Conservation (phyloP, 1,140 invertebrate species). For the Parasteatoda tepidariorum region DNA sequence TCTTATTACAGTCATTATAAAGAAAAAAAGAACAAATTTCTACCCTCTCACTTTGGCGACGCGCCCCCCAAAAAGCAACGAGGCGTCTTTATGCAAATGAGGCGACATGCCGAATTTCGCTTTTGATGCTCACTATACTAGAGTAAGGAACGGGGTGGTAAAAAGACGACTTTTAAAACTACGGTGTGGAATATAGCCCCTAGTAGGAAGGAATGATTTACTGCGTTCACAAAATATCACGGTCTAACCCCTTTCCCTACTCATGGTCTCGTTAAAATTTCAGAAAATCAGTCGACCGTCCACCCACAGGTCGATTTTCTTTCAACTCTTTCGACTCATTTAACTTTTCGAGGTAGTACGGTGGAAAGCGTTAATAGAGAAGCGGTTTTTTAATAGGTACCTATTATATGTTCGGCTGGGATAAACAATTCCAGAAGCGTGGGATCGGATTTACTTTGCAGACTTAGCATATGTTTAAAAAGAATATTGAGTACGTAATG, state of each 20-base stretch:
- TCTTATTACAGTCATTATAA: no score
- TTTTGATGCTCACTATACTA: conserved; percentile 2
- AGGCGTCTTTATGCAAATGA: conserved; percentile 48
- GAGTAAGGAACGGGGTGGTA: conserved; percentile 12
- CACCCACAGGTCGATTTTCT: conserved; percentile 50
- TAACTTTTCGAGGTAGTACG: conserved; percentile 25
- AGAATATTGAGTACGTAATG: no score
- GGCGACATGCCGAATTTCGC: conserved; percentile 28
- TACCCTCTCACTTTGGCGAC: not conserved
- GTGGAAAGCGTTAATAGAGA: conserved; percentile 3
- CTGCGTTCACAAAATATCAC: not conserved
- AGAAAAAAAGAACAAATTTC: no score
- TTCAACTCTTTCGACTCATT: conserved; percentile 51
- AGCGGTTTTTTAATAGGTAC: conserved; percentile 44
- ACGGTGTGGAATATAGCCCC: not conserved
- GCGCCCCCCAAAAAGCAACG: not conserved
- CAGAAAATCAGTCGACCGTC: conserved; percentile 6
- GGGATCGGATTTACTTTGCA: no score
- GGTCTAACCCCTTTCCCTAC: not conserved
- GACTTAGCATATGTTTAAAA: no score
- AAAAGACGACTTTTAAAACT: conserved; percentile 16
- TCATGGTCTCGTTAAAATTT: conserved; percentile 39
- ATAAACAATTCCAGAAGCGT: no score
- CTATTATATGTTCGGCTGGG: not conserved
- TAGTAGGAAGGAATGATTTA: conserved; percentile 26